phyloP scores from a whole-genome alignment of 2,888 invertebrate species.

The Pegoplata infirma region DNA sequence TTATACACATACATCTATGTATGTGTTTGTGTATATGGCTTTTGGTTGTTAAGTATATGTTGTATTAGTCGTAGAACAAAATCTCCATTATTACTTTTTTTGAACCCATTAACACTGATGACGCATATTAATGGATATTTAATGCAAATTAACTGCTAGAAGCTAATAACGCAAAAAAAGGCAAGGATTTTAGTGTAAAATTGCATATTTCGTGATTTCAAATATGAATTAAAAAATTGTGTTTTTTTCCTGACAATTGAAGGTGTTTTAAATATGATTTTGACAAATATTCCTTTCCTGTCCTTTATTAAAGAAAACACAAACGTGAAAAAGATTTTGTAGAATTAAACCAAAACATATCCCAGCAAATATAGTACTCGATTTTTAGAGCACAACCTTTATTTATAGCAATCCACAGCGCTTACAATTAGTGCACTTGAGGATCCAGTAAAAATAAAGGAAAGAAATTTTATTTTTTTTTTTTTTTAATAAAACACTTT shows the following conservation, averaged over 20 bases:
- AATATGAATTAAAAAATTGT: no score
- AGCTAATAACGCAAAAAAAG: conserved; percentile 30
- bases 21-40: not conserved
- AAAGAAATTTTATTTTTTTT: no score
- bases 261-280: not conserved
- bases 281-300: conserved; percentile 23
- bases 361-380: no score
- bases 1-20: not conserved
- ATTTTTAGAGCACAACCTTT: no score
- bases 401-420: no score
- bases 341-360: no score
- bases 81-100: conserved; percentile 25
- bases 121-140: conserved; percentile 50
- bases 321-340: no score
- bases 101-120: conserved; percentile 46
- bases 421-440: no score
- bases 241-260: no score
- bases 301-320: not conserved
- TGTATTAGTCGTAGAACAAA: conserved; percentile 10
- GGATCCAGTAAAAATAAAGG: no score
- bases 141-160: conserved; percentile 50
- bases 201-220: conserved; percentile 17
- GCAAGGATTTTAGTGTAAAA: not conserved
- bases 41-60: not conserved
- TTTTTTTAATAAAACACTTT: no score